Evolutionary conservation across 2,113 vertebrate genomes (phyloP).

Genomic region (Eptesicus fuscus): DNA sequence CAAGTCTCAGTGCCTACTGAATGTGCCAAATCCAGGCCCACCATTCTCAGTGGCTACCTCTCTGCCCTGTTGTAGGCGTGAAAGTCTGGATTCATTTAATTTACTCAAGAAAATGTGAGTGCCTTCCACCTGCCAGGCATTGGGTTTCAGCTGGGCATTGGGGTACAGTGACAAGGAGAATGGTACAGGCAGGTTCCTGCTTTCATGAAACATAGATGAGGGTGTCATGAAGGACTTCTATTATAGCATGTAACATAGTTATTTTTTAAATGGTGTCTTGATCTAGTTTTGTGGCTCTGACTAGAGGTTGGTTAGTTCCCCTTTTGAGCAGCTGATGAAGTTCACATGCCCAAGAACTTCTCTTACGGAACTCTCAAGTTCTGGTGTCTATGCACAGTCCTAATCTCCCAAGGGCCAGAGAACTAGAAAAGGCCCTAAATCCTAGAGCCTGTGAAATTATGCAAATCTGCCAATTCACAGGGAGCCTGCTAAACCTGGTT

Average conservation of each 20-base stretch:
- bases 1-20: neutral
- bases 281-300: neutral
- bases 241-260: neutral
- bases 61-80: neutral
- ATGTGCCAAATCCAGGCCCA: neutral
- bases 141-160: neutral
- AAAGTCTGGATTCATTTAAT: constrained; percentile 32
- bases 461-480: neutral
- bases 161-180: neutral
- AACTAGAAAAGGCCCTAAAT: neutral
- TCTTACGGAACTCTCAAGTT: neutral
- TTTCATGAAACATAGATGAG: neutral
- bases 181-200: neutral
- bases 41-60: neutral
- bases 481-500: neutral
- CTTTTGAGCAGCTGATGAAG: neutral
- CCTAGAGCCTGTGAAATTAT: neutral
- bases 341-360: neutral
- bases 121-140: neutral
- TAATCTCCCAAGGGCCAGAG: neutral
- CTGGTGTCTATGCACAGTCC: neutral
- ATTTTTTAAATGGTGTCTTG: neutral
- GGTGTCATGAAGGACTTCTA: neutral
- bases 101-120: neutral
- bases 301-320: neutral